Evolutionary conservation across 1,140 invertebrate genomes (phyloP).

Genomic region (Gryon sp.): DNA sequence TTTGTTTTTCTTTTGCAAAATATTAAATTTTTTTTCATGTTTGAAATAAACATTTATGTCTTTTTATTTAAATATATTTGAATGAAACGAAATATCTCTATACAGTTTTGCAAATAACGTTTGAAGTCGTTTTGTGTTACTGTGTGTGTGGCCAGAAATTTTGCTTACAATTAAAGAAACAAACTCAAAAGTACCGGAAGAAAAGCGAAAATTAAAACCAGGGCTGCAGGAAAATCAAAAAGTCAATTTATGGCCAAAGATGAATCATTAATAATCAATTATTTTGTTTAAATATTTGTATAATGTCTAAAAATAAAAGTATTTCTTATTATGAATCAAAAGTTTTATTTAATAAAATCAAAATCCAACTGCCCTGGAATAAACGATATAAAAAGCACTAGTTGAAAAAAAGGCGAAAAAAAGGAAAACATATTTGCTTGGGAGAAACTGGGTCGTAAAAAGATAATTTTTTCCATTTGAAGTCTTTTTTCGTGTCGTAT

Average conservation of each 20-base stretch:
- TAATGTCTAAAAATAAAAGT: no score
- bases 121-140: constrained; percentile 63
- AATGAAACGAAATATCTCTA: constrained; percentile 35
- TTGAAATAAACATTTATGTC: constrained; percentile 15
- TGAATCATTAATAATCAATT: background rate
- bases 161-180: background rate
- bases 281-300: background rate
- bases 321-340: no score
- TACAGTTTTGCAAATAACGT: constrained; percentile 37
- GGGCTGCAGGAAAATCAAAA: constrained; percentile 20
- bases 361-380: constrained; percentile 32
- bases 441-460: constrained; percentile 48
- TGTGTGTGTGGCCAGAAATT: constrained; percentile 70
- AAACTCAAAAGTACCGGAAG: no score
- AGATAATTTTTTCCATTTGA: no score
- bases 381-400: constrained; percentile 35
- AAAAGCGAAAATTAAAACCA: no score
- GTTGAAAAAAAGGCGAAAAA: constrained; percentile 40
- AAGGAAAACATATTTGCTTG: no score
- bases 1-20: constrained; percentile 80
- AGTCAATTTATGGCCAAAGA: background rate
- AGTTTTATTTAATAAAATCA: background rate
- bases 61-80: background rate
- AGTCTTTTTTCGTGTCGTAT: constrained; percentile 37
- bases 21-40: constrained; percentile 65